Evolutionary conservation across 2,888 invertebrate species (phyloP).

Genomic region (Oscheius sp.): DNA sequence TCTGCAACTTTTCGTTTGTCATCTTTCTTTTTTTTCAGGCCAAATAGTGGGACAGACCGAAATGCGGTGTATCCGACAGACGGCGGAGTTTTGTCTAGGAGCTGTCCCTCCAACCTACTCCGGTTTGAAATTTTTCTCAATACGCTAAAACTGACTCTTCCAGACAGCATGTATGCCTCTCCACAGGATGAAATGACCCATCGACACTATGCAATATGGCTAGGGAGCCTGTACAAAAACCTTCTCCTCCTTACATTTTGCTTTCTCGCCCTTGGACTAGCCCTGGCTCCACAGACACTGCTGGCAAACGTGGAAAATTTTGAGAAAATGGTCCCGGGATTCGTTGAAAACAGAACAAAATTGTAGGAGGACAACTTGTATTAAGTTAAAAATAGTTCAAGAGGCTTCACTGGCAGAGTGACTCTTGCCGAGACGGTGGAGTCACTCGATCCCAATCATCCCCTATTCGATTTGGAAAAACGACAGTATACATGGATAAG

Average conservation of each 20-base stretch:
- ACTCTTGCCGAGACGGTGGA: constrained; percentile 9
- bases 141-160: background rate
- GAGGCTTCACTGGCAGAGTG: constrained; percentile 26
- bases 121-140: too few species aligned
- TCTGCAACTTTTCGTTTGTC: too few species aligned
- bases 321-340: background rate
- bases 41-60: too few species aligned
- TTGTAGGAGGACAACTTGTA: background rate
- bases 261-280: background rate
- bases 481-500: constrained; percentile 7
- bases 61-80: too few species aligned
- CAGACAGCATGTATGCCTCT: background rate
- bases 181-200: background rate
- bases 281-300: background rate
- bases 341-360: background rate
- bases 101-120: too few species aligned
- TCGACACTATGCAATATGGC: background rate
- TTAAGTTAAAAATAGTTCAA: constrained; percentile 1
- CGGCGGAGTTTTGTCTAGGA: too few species aligned
- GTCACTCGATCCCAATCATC: constrained; percentile 10
- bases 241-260: background rate
- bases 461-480: constrained; percentile 11
- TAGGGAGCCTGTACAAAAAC: background rate
- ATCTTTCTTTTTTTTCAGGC: too few species aligned
- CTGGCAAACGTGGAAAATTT: constrained; percentile 1